Base-by-base conservation (phyloP, 2,113 vertebrate species). In the Engraulis encrasicolus region DNA sequence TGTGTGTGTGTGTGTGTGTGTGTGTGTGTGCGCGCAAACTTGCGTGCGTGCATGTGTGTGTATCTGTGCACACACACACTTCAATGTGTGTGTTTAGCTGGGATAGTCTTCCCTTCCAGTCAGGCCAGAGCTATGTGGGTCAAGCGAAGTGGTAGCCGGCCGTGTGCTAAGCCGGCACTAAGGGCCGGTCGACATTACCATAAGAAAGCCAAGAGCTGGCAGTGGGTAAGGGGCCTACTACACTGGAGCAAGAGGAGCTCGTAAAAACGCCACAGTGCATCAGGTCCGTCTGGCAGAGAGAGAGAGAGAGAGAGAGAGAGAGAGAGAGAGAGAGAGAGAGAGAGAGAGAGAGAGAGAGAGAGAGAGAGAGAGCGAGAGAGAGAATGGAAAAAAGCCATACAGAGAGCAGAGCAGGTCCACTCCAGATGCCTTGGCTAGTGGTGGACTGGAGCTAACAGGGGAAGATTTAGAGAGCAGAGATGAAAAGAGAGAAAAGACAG, bases 41-140 rank as follows among this genome's bases (percentile, higher is more conserved):
- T n/a, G n/a, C n/a, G n/a, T n/a, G n/a, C n/a, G n/a, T n/a, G n/a
- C n/a, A n/a, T n/a, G n/a, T n/a, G n/a, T n/a, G n/a, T n/a, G n/a
- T n/a, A n/a, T n/a, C n/a, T n/a, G n/a, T n/a, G n/a, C n/a, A n/a
- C n/a, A n/a, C n/a, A n/a, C n/a, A n/a, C n/a, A n/a, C n/a, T n/a
- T n/a, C n/a, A n/a, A n/a, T n/a, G n/a, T n/a, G n/a, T n/a, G n/a
- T n/a, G n/a, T n/a, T n/a, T n/a, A n/a, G n/a, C n/a, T n/a, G n/a
- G 23, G 12, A 66, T 74, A 74, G 66, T 74, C 15, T 74, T 74
- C 66, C 15, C 15, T 74, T 74, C 66, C 15, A 74, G 66, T 74
- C 38, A 82, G 27, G 54, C 83, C 74, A 83, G 89, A 81, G 74
- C 9, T 85, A 45, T 80, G 78, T 83, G 77, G 48, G 83, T 81